phyloP scores from a whole-genome alignment of 2,888 invertebrate species.

The Drepana falcataria region DNA sequence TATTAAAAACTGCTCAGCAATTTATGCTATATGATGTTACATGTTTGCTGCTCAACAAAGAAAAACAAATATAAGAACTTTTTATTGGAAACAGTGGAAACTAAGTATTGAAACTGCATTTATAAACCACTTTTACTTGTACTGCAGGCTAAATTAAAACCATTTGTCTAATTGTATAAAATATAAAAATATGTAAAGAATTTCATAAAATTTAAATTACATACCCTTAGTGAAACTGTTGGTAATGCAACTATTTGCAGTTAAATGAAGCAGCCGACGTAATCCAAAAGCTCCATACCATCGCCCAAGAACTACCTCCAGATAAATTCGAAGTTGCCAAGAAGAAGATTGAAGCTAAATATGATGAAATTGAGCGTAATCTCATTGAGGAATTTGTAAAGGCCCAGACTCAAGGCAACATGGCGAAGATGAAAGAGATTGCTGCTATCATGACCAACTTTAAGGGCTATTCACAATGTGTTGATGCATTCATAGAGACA shows the following conservation, averaged over 20 bases:
- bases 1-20: too few species aligned
- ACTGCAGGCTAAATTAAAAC: too few species aligned
- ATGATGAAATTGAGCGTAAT: slow-evolving; percentile 92
- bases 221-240: too few species aligned
- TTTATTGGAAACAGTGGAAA: too few species aligned
- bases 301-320: slow-evolving; percentile 95
- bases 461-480: slow-evolving; percentile 96
- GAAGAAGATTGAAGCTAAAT: slow-evolving; percentile 91
- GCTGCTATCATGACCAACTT: slow-evolving; percentile 96
- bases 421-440: slow-evolving; percentile 93
- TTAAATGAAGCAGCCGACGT: slow-evolving; percentile 97
- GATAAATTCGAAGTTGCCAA: slow-evolving; percentile 92
- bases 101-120: too few species aligned
- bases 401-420: slow-evolving; percentile 91
- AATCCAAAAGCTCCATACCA: slow-evolving; percentile 96
- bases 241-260: slow-evolving; percentile 59
- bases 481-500: slow-evolving; percentile 97
- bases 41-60: too few species aligned
- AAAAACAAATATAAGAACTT: too few species aligned
- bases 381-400: slow-evolving; percentile 96
- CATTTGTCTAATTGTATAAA: too few species aligned
- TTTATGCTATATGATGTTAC: too few species aligned
- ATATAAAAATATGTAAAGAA: too few species aligned
- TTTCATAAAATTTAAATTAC: too few species aligned
- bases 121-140: too few species aligned